Evolutionary conservation across 2,888 invertebrate species (phyloP).

Genomic region (Pterostichus niger): DNA sequence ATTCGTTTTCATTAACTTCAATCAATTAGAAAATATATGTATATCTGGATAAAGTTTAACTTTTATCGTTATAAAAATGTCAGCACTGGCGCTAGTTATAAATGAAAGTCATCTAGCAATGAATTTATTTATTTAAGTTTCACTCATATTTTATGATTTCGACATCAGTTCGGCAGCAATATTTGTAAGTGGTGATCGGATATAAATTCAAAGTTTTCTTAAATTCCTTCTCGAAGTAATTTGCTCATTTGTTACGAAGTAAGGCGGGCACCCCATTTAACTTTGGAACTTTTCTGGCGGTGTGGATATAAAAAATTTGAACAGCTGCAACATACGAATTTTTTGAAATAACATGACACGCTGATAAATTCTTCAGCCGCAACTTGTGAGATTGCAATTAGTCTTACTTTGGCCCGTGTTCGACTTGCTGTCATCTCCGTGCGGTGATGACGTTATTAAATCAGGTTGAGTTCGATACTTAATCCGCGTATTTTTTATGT

Average conservation of each 20-base stretch:
- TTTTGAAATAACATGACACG: constrained; percentile 58
- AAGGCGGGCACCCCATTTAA: constrained; percentile 55
- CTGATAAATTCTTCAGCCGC: constrained; percentile 47
- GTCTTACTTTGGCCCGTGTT: constrained; percentile 50
- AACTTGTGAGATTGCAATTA: constrained; percentile 50
- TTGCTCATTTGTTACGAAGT: constrained; percentile 61
- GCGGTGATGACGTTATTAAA: constrained; percentile 51
- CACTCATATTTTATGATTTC: constrained; percentile 32
- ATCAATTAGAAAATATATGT: too few relatives aligned
- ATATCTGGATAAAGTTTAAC: too few relatives aligned
- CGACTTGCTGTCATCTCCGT: constrained; percentile 31
- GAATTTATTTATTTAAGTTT: constrained; percentile 26
- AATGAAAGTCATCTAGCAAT: too few relatives aligned
- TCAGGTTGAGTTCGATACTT: constrained; percentile 35
- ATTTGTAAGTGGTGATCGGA: constrained; percentile 56
- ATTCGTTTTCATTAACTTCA: too few relatives aligned
- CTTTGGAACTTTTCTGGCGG: constrained; percentile 60
- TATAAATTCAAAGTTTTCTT: constrained; percentile 63
- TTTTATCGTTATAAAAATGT: too few relatives aligned
- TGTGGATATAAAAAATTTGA: constrained; percentile 55
- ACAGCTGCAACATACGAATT: constrained; percentile 61
- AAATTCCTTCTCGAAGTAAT: constrained; percentile 58
- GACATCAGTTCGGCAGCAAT: constrained; percentile 19
- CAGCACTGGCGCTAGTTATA: too few relatives aligned
- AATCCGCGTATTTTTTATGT: constrained; percentile 35